A percentile compares a stretch with the other conserved stretches of the same genome.
These are phyloP conservation scores for Sminthurinus signatus DNA, from an alignment of 1,140 invertebrate genomes.

Conservation along the genomic window DNA sequence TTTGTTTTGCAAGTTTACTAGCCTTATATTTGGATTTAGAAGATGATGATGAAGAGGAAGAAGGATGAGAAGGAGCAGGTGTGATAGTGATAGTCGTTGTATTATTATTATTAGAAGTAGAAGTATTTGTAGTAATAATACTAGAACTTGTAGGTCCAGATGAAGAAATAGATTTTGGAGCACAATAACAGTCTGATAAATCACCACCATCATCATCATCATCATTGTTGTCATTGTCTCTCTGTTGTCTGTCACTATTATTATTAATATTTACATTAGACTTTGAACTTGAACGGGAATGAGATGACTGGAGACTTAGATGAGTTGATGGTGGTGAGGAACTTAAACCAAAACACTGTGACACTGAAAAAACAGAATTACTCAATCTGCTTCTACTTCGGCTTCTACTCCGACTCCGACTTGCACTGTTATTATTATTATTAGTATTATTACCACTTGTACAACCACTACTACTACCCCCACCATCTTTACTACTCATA, in stretches of 20 bases:
- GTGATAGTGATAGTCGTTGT: too few species aligned
- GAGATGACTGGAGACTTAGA: too few species aligned
- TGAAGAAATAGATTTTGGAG: not conserved
- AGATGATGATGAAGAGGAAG: too few species aligned
- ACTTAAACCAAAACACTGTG: constrained; percentile 24
- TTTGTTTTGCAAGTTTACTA: not conserved
- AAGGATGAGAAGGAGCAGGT: too few species aligned
- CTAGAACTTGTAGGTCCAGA: not conserved
- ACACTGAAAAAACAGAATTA: constrained; percentile 19
- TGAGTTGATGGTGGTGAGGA: constrained; percentile 2
- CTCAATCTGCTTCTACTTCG: constrained; percentile 18
- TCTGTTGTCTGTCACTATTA: not conserved
- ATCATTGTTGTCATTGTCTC: not conserved
- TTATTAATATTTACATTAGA: not conserved
- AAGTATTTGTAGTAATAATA: too few species aligned
- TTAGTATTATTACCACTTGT: not conserved
- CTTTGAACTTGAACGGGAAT: too few species aligned
- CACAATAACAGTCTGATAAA: constrained; percentile 13
- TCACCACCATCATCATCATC: constrained; percentile 13
- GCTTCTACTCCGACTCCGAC: constrained; percentile 17
- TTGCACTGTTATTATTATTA: not conserved
- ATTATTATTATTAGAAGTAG: too few species aligned
- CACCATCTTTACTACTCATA: not conserved
- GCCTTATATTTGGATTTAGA: not conserved
- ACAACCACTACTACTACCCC: not conserved